These are phyloP conservation scores for western clawed frog (Xenopus tropicalis) DNA, from an alignment of 2,113 vertebrate species.

Conservation along the genomic window DNA sequence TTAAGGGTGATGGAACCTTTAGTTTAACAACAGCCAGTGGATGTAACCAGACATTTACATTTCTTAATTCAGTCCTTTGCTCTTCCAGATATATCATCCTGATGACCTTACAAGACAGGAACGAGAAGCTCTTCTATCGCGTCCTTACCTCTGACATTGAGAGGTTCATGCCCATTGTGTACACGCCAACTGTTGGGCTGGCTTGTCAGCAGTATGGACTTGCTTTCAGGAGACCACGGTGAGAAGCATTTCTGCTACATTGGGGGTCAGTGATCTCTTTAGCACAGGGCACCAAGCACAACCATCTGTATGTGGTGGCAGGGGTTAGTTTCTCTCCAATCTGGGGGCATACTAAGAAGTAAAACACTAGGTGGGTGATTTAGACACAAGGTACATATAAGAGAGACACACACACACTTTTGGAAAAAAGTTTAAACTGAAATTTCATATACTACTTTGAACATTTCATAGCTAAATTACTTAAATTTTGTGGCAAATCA, in stretches of 20 bases:
- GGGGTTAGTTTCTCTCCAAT: conserved; percentile 8
- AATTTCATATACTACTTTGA: too few relatives aligned
- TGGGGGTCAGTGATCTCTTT: conserved; percentile 41
- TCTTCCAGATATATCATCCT: conserved; percentile 85
- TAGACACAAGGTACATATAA: too few relatives aligned
- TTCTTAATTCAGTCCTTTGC: conserved; percentile 20
- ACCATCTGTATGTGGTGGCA: conserved; percentile 47
- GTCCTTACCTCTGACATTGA: conserved; percentile 90
- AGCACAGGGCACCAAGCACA: accelerated
- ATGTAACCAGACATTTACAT: too few relatives aligned
- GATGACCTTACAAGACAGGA: conserved; percentile 96
- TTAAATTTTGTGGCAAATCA: too few relatives aligned
- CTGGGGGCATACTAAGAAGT: neutral
- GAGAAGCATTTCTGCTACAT: too few relatives aligned
- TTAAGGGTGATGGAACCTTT: too few relatives aligned
- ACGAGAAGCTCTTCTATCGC: conserved; percentile 95
- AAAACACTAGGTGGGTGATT: too few relatives aligned
- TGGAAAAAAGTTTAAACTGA: too few relatives aligned
- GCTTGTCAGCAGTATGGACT: conserved; percentile 96
- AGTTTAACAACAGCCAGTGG: too few relatives aligned
- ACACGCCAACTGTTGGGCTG: conserved; percentile 91
- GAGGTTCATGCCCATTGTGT: conserved; percentile 95
- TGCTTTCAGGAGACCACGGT: conserved; percentile 94
- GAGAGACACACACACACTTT: too few relatives aligned
- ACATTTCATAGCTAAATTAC: too few relatives aligned